Percentiles rank a stretch among this genome's conserved stretches.
These are phyloP conservation scores for Anastrepha ludens DNA, from an alignment of 1,140 invertebrate species.

Conservation along the genomic window DNA sequence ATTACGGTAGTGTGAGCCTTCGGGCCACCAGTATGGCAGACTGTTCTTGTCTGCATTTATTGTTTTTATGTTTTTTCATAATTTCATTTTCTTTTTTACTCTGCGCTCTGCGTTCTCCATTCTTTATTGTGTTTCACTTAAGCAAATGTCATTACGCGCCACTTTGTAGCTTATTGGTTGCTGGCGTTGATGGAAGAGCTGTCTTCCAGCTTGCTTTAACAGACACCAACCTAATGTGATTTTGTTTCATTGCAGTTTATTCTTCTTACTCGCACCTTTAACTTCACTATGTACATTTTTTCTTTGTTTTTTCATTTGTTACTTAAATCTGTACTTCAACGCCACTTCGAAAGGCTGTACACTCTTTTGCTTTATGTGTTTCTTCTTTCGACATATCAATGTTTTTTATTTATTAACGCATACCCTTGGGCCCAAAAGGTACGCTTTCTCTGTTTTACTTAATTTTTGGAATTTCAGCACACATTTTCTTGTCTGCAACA, in stretches of 20 bases:
- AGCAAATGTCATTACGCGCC: conserved; percentile 51
- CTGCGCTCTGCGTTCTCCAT: neutral
- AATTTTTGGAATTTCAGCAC: neutral
- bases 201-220: neutral
- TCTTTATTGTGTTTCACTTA: conserved; percentile 13
- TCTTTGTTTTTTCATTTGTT: neutral
- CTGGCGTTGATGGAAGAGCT: conserved; percentile 45
- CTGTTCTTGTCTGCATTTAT: neutral
- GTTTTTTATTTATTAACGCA: neutral
- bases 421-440: neutral
- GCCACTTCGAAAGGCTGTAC: neutral
- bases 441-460: neutral
- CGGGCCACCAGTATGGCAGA: no score
- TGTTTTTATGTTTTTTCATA: neutral
- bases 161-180: conserved; percentile 51
- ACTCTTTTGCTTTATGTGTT: neutral
- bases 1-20: no score
- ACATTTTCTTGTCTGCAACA: neutral
- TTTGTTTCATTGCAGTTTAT: neutral
- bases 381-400: neutral
- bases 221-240: conserved; percentile 24
- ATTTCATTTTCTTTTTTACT: neutral
- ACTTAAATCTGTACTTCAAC: neutral
- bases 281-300: neutral
- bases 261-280: neutral